These are phyloP conservation scores for Arbacia lixula DNA, from an alignment of 53 echinoderm and acorn worm species.

Conservation along the genomic window DNA sequence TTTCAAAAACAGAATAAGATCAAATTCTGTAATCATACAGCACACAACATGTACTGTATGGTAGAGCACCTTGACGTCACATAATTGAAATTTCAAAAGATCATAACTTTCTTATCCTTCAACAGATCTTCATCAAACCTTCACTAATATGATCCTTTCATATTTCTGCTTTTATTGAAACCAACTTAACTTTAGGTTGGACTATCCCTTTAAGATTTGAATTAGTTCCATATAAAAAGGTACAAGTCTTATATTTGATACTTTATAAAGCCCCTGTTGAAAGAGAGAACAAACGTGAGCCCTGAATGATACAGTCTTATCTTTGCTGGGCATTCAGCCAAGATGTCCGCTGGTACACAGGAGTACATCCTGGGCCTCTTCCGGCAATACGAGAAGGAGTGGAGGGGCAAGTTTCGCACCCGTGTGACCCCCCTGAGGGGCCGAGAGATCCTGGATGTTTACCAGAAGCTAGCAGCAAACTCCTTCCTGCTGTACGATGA, in stretches of 20 bases:
- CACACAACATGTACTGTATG: no score
- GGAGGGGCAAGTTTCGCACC: slow-evolving; percentile 32
- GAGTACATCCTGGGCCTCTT: slow-evolving; percentile 6
- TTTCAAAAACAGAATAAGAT: no score
- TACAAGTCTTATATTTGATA: neutral
- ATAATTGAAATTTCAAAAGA: no score
- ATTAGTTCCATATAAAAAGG: neutral
- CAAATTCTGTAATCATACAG: no score
- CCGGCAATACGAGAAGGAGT: slow-evolving; percentile 37
- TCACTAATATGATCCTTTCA: no score
- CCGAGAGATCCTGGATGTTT: slow-evolving; percentile 1
- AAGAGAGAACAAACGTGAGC: neutral
- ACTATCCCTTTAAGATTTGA: no score
- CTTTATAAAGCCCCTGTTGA: neutral
- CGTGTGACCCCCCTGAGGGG: neutral
- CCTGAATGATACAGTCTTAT: neutral
- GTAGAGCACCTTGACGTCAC: no score
- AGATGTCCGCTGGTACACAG: neutral
- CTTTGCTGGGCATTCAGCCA: no score
- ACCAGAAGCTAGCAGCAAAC: slow-evolving; percentile 24
- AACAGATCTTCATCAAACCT: no score
- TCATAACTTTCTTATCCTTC: no score
- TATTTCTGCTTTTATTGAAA: no score
- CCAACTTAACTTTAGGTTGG: no score
- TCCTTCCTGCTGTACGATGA: slow-evolving; percentile 40